Base-by-base conservation (phyloP, 2,888 invertebrate species). In the Bembecia ichneumoniformis region DNA sequence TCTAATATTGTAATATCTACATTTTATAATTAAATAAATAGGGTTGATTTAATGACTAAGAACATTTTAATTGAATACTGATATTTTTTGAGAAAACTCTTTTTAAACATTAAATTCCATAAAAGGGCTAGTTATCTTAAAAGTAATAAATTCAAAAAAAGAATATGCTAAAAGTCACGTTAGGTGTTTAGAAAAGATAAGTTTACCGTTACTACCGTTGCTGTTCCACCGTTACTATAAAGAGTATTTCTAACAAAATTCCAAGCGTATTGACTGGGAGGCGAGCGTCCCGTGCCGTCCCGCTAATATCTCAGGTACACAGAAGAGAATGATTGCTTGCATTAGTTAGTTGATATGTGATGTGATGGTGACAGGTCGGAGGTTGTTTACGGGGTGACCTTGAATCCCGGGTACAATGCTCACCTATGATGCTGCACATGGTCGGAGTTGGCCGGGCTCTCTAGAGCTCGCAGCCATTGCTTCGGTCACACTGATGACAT, bases 401-500 rank as follows among this genome's bases (percentile, higher is more conserved):
- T 81, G 78, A 70, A 53, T 20, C 56, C 55, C 56, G 56, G 63
- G 58, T 16, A 40, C 20, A 52, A 49, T 51, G 51, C 83, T 81
- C 67, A 86, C 86, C 82, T 84, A 86, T 60, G 73, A 71, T 60
- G 68, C 73, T 65, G 77, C 71, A 76, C 86, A 86, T 86, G 68
- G 69, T 86, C 68, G 71, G 66, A 62, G 58, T 62, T 73, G 73
- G 78, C 76, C 82, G 77, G 77, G 83, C 78, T 71, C 81, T 51
- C 53, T 56, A 53, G 75, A 76, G 75, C 78, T 66, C 77, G 68
- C 77, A 75, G 79, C 83, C 86, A 84, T 86, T 66, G 63, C 75
- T 74, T 70, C 63, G 62, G 60, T 82, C 81, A 82, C 73, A 62
- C 67, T 55, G 51, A 55, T 62, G 62, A 62, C 80, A 82, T 79